Base-by-base conservation (phyloP, 2,888 invertebrate species). In the Physocephala rufipes region DNA sequence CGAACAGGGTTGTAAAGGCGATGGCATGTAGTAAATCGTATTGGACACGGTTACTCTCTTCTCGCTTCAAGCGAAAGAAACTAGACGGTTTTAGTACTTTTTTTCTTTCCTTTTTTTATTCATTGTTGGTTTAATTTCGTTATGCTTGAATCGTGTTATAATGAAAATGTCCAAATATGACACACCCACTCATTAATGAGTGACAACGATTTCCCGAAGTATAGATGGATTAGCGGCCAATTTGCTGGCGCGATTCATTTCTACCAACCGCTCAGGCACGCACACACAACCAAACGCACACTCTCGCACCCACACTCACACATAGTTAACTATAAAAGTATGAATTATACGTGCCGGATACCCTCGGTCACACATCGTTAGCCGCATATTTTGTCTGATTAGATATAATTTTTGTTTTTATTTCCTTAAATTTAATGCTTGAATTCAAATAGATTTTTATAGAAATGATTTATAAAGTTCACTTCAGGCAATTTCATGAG, bases 61-160 rank as follows among this genome's bases (percentile, higher is more conserved):
- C 24, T 51, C 58, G 36, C 12, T 2, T 43, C 12, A 43, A 0
- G 49, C 49, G n/a, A 16, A 5, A 49, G 16, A 5, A 49, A n/a
- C 13, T n/a, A 49, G 19, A 7, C 36, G n/a, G 19, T 75, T 72
- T 66, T 70, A 58, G 55, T 70, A 53, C 26, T 68, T 61, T 63
- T 63, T 67, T 45, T 65, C 26, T 68, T 64, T 70, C 63, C 36
- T 67, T 58, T 61, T 70, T 72, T 62, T 70, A 53, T 70, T 63
- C 53, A 68, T 45, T 67, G 72, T 36, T 70, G 55, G 71, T 77
- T 75, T 83, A 82, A 83, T 82, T 81, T 81, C 78, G 81, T 81
- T 80, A 81, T 81, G 78, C 81, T 78, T 78, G 78, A 80, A 76
- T 78, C 78, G 77, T 77, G 78, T 78, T 73, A 76, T 80, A 82